Evolutionary conservation across 2,888 invertebrate species (phyloP).

Genomic region (Dryomyza anilis): DNA sequence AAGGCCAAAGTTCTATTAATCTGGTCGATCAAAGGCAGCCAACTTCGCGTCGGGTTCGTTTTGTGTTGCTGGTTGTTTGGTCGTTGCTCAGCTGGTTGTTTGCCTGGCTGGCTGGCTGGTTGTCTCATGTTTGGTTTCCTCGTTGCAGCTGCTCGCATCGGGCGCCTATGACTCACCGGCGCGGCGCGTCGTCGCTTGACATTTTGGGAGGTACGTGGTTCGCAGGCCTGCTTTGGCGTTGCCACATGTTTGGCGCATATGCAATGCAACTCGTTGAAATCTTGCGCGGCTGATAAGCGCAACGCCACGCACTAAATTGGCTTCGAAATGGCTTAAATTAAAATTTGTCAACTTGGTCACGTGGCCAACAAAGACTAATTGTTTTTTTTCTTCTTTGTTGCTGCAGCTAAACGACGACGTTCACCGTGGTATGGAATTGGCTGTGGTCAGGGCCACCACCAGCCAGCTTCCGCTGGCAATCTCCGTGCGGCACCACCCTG

Average conservation of each 20-base stretch:
- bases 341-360: too few relatives aligned
- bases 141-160: conserved; percentile 15
- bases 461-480: not conserved
- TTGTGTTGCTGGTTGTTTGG: not conserved
- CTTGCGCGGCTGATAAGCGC: not conserved
- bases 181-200: too few relatives aligned
- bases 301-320: not conserved
- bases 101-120: too few relatives aligned
- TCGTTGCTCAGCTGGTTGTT: not conserved
- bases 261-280: not conserved
- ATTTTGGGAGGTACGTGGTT: conserved; percentile 1
- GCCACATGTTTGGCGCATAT: not conserved
- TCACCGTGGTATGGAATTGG: conserved; percentile 6
- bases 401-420: not conserved
- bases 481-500: not conserved
- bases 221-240: not conserved
- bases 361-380: not conserved
- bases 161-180: conserved; percentile 19
- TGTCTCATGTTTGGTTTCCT: too few relatives aligned
- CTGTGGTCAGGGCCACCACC: conserved; percentile 33
- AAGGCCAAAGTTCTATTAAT: conserved; percentile 26
- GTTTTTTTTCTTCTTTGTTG: not conserved
- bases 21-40: conserved; percentile 16
- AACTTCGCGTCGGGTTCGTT: not conserved
- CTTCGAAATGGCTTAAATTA: not conserved